Evolutionary conservation across 2,888 invertebrate genomes (phyloP), one percentile per base, ranked within the genome.

Genomic region (Drosophila demipolita): DNA sequence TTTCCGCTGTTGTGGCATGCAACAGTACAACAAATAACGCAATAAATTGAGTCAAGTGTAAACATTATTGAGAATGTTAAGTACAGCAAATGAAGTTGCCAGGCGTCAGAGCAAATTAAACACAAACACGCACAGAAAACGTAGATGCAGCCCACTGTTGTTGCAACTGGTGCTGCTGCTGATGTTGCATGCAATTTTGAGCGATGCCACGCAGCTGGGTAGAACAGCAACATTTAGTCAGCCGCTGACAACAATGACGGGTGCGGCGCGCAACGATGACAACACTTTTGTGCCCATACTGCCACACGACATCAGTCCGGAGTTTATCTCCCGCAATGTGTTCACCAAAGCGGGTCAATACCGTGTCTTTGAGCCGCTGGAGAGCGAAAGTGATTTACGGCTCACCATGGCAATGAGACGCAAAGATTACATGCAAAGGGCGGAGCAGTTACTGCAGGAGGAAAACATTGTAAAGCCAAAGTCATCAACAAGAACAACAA

Each of bases 301-400:
- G 48, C 87, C 91, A 11, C 83, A 76, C 42, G 84, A 89, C 54
- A 80, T 84, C 35, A 91, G 84, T 65, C 83, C 88, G 0, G 90
- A 92, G 74, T 78, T 85, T 17, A 91, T 92, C 29, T 87, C 91
- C 9, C 85, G 83, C 2, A 91, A 91, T 57, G 83, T 92, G 4
- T 93, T 92, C 64, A 92, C 91, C 6, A 83, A 91, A 72, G 75
- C 88, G 17, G 92, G 93, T 0, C 91, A 93, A 65, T 93, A 91
- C 75, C 90, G 91, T 11, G 89, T 92, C 6, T 93, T 93, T 64
- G 82, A 91, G 73, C 90, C 91, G 1, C 63, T 83, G 26, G 85
- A 91, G 9, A 90, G 88, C 60, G 89, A 87, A 60, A 87, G 87
- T 26, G 92, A 92, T 67, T 78, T 92, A 23, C 81, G 92, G 12